phyloP scores from a whole-genome alignment of 2,888 invertebrate species.

The Apotomis betuletana region DNA sequence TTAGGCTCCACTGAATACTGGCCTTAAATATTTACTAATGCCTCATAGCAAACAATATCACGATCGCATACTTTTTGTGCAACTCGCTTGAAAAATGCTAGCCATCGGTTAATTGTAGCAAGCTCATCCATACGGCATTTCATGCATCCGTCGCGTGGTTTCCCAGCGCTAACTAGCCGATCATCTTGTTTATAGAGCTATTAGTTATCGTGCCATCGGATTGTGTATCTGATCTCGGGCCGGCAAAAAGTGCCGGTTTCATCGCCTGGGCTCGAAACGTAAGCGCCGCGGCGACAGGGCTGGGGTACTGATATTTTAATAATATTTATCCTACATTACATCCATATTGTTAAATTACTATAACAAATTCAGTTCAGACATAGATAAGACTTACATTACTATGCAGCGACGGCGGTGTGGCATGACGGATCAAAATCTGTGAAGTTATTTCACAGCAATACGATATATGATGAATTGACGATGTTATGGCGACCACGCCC shows the following conservation, averaged over 20 bases:
- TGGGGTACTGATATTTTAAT: conserved; percentile 10
- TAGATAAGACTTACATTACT: too few species aligned
- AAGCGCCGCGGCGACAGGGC: conserved; percentile 34
- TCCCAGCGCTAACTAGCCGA: conserved; percentile 73
- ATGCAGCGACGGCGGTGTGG: too few species aligned
- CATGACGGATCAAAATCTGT: too few species aligned
- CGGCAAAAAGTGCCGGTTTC: conserved; percentile 76
- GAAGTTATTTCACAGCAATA: too few species aligned
- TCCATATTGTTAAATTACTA: too few species aligned
- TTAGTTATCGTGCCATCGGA: conserved; percentile 73
- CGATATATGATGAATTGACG: too few species aligned
- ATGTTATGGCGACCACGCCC: too few species aligned
- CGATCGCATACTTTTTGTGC: conserved; percentile 9
- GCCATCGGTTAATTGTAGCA: conserved; percentile 35
- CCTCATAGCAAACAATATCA: background rate
- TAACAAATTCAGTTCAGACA: too few species aligned
- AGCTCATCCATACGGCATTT: conserved; percentile 46
- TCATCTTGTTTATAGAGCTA: conserved; percentile 81
- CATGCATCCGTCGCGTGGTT: conserved; percentile 57
- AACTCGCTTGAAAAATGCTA: conserved; percentile 18
- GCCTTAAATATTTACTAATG: background rate
- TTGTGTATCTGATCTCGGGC: conserved; percentile 67
- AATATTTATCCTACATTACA: background rate
- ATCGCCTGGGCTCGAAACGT: conserved; percentile 55
- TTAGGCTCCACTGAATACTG: too few species aligned